Conservation (phyloP, 2,797 vertebrate species). For the Nyctalus aviator region DNA sequence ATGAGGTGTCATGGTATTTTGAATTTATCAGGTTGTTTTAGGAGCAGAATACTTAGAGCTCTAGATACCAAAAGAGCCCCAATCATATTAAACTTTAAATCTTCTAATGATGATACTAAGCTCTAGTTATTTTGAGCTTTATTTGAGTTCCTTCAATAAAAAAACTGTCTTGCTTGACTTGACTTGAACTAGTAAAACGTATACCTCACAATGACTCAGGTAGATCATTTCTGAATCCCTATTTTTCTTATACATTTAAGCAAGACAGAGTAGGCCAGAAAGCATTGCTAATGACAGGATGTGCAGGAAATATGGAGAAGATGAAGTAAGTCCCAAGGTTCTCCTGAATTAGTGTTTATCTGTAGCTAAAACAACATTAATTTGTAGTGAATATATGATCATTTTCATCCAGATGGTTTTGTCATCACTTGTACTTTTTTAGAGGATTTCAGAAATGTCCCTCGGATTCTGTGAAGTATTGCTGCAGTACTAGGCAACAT, state of each 20-base stretch:
- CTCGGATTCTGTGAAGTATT: neutral
- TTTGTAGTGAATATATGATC: neutral
- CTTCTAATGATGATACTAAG: neutral
- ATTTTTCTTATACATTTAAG: neutral
- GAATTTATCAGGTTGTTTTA: neutral
- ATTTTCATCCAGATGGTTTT: constrained; percentile 45
- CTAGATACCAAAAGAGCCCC: neutral
- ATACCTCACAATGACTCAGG: neutral
- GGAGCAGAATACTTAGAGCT: neutral
- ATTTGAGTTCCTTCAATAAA: neutral
- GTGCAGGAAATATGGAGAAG: neutral
- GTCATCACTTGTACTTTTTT: constrained; percentile 39
- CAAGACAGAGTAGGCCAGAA: neutral
- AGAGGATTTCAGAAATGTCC: constrained; percentile 38
- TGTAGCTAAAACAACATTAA: neutral
- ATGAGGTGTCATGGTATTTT: neutral
- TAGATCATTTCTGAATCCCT: neutral
- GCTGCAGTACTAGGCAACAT: neutral
- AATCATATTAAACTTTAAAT: neutral
- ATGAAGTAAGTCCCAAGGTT: neutral
- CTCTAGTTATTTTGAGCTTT: neutral
- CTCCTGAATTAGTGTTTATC: neutral
- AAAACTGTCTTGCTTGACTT: neutral
- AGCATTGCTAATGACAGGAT: neutral
- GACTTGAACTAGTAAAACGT: neutral